A percentile compares a stretch with the other conserved stretches of the same genome.
These are phyloP conservation scores for Anthopleura xanthogrammica DNA, from an alignment of 92 coral and sea anemone genomes.

Conservation along the genomic window DNA sequence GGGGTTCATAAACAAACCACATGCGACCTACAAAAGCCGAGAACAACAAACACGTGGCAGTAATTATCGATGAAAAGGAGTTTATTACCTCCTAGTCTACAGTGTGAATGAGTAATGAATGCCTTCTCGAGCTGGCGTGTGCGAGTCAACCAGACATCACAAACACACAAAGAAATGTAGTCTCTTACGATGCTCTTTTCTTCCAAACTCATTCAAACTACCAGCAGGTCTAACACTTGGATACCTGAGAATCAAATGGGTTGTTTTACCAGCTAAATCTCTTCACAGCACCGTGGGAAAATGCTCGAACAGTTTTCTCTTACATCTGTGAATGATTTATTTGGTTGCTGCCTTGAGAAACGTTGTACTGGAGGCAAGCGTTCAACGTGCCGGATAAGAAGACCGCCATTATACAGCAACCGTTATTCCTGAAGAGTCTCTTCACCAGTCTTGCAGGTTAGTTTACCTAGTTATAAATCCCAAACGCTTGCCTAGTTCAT, in stretches of 20 bases:
- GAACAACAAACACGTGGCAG: conserved; percentile 17
- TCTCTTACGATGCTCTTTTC: conserved; percentile 3
- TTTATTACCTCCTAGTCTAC: conserved; percentile 16
- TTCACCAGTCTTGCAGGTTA: neutral
- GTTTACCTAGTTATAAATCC: neutral
- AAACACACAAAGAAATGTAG: neutral
- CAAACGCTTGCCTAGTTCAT: too few relatives aligned
- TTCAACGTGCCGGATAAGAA: neutral
- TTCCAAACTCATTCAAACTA: neutral
- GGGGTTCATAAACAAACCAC: neutral
- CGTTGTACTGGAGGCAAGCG: neutral
- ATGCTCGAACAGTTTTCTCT: neutral
- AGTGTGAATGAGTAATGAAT: neutral
- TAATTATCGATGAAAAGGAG: conserved; percentile 18
- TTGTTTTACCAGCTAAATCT: neutral
- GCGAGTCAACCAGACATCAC: conserved; percentile 4
- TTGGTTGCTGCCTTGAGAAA: neutral
- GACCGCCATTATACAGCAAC: neutral
- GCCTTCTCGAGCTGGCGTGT: neutral
- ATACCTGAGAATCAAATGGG: neutral
- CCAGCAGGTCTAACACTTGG: neutral
- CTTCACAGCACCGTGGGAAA: conserved; percentile 2
- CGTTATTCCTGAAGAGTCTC: neutral
- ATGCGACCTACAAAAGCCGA: neutral
- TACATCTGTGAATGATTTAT: conserved; percentile 3